Base-by-base conservation (phyloP, 2,797 vertebrate species). In the Macrochelys suwanniensis region DNA sequence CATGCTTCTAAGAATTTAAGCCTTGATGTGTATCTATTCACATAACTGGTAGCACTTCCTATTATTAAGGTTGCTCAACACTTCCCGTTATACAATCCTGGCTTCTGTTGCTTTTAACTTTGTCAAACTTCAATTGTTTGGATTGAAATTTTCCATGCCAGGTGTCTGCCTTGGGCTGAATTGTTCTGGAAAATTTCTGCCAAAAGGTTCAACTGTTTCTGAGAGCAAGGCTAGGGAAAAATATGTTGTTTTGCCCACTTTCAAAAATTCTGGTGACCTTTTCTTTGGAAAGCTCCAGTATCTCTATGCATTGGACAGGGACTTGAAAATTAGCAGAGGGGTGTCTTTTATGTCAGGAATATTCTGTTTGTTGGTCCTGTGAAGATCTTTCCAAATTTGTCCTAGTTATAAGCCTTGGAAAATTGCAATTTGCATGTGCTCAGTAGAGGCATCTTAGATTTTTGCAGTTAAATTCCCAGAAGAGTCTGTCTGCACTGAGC, bases 11-110 rank as follows among this genome's bases (percentile, higher is more conserved):
- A 45, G 61, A 74, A 61, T 49, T 82, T 79, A 21, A 89, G 57
- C 53, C 31, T 93, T 65, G 81, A 21, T 59, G 87, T 74, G 87
- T 68, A 93, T 56, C 50, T 89, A 90, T 85, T 96, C 94, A 92
- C 76, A 88, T 88, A 92, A 53, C 77, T 23, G 1, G 83, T 57
- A 84, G 25, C 76, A 74, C 50, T 94, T 90, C 65, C 53, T 84
- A 90, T 89, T 84, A 88, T 68, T 9, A 6, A 61, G 77, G 54
- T 5, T 61, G 88, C 33, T 85, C 47, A 61, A 33, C 57, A 23
- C 57, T 95, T 96, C 80, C 84, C 42, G 1, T 88, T 89, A 82
- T 50, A 31, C 85, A 47, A 31, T 12, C 45, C 74, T 77, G 26
- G 28, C 28, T 49, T 77, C 42, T 47, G 74, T 77, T 47, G 25